These are phyloP conservation scores for Alviniconcha marisindica DNA, from an alignment of 1,140 invertebrate genomes.

Conservation along the genomic window DNA sequence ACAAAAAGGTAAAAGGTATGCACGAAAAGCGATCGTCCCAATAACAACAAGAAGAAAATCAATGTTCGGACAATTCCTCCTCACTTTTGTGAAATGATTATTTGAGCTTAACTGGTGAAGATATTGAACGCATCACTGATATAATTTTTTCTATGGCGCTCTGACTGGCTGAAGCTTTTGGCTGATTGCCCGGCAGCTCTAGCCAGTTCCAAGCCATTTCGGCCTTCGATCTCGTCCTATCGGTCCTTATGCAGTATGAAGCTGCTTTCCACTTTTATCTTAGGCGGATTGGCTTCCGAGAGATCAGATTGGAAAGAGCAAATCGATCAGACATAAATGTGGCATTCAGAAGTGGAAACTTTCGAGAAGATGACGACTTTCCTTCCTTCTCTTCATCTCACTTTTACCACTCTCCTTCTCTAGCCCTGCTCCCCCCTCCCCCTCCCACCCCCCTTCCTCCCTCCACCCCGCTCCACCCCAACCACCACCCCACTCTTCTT, in stretches of 20 bases:
- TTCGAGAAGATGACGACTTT: neutral
- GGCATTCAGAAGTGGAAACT: too few relatives aligned
- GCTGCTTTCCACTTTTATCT: neutral
- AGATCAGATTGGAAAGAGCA: neutral
- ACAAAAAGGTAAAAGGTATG: too few relatives aligned
- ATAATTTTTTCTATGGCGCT: too few relatives aligned
- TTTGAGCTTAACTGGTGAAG: too few relatives aligned
- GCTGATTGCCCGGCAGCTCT: too few relatives aligned
- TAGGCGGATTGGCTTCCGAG: neutral
- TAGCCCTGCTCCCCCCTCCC: neutral
- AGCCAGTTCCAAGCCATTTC: too few relatives aligned
- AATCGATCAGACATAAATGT: neutral
- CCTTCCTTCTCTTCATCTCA: neutral
- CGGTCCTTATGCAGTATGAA: neutral
- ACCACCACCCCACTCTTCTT: neutral
- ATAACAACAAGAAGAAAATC: too few relatives aligned
- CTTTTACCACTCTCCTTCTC: neutral
- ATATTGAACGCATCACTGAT: too few relatives aligned
- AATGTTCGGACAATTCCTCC: too few relatives aligned
- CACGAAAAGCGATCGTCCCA: too few relatives aligned
- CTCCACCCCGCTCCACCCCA: neutral
- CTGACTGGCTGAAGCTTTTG: too few relatives aligned
- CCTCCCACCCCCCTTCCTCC: neutral
- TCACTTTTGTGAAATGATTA: too few relatives aligned
- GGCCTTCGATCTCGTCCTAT: neutral